Percentiles rank a stretch among this genome's conserved stretches.
Evolutionary conservation across 2,888 invertebrate genomes (phyloP).

Genomic region (Phanerotoma sp.): DNA sequence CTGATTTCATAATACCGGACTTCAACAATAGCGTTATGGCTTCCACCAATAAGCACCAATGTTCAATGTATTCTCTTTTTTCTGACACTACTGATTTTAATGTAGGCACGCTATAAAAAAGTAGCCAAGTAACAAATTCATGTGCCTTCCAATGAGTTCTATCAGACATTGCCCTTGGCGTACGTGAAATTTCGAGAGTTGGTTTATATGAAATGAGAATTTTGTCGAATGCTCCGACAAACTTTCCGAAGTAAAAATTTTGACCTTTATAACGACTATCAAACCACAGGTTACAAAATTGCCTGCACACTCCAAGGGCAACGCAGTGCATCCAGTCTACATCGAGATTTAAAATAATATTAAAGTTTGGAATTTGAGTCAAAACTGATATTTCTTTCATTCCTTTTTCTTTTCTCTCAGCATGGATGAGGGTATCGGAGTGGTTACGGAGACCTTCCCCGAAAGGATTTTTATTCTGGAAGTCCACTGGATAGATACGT

Average conservation of each 20-base stretch:
- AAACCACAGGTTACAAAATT: conserved; percentile 16
- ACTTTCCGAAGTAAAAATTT: conserved; percentile 10
- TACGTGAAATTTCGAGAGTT: not conserved
- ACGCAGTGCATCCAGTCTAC: conserved; percentile 20
- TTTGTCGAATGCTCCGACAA: not conserved
- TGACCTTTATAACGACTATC: not conserved
- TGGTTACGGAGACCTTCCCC: not conserved
- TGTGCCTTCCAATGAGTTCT: conserved; percentile 6
- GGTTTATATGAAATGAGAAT: not conserved
- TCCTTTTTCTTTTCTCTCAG: not conserved
- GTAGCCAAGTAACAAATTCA: conserved; percentile 17
- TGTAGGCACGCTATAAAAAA: conserved; percentile 17
- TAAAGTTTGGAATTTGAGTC: conserved; percentile 1
- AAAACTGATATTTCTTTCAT: conserved; percentile 4
- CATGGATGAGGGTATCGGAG: not conserved
- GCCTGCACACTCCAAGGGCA: conserved; percentile 6
- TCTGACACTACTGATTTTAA: not conserved
- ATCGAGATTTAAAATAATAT: conserved; percentile 8
- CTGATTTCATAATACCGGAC: not conserved
- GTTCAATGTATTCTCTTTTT: not conserved
- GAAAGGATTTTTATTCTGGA: not conserved
- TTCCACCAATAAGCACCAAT: not conserved
- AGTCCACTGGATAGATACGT: conserved; percentile 3
- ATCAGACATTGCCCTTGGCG: conserved; percentile 7
- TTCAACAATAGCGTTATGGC: not conserved